Evolutionary conservation across 2,797 vertebrate genomes (phyloP), one percentile per base, ranked within the genome.

Genomic region (Brachymystax lenok): DNA sequence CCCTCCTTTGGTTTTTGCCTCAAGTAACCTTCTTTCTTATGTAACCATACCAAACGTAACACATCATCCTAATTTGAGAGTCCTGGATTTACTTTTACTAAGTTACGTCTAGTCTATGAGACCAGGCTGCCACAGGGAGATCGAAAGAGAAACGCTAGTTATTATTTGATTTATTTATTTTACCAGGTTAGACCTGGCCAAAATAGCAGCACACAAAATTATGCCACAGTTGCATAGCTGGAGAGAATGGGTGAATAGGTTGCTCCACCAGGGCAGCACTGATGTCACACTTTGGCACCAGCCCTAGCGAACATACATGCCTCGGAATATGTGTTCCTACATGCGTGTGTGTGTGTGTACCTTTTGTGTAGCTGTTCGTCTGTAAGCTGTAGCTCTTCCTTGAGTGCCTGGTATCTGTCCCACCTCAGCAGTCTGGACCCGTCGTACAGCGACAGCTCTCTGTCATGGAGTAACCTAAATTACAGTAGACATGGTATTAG

Each of bases 391-490:
- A 97, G 91, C 28, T 96, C 91, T 74, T 97, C 93, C 87, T 97
- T 98, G 35, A 99, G 83, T 1, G 86, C 87, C 85, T 93, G 91
- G 76, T 98, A 98, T 77, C 97, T 92, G 88, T 99, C 98, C 91
- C 95, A 94, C 84, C 96, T 94, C 81, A 99, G 89, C 76, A 99
- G 90, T 78, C 96, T 91, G 68, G 96, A 96, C 19, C 98, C 98
- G 0, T 99, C 98, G 12, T 97, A 97, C 28, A 99, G 95, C 75
- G 97, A 95, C 81, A 99, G 82, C 86, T 99, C 98, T 77, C 98
- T 93, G 86, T 99, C 98, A 50, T 99, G 97, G 73, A 99, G 95
- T 79, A 99, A 84, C 86, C 98, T 99, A 89, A 50, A 35, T 77
- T 68, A 83, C 50, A 79, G 64, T 74, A 67, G 27, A 73, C 28